Evolutionary conservation across 2,888 invertebrate genomes (phyloP), one percentile per base, ranked within the genome.

Genomic region (Salticus scenicus): DNA sequence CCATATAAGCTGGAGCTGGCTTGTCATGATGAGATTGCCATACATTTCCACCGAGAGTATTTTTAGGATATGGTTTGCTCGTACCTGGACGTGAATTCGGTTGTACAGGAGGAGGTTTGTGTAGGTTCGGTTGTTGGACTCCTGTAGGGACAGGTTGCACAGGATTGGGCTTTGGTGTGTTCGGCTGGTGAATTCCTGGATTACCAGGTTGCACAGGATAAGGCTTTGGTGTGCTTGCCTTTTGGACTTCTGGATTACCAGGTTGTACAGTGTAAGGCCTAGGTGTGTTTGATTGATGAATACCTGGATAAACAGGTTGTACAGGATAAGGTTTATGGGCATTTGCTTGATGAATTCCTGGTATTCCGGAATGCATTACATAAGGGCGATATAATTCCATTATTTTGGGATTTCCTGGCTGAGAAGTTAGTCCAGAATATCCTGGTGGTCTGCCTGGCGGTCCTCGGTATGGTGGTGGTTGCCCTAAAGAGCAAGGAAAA

Each of bases 1-100:
- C 77, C 83, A 83, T 83, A 27, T 83, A 83, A 12, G 83, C 77
- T 10, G 83, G 83, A 0, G 83, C 77, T 20, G 83, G 83, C 37
- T 12, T 67, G 0, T 73, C 77, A 12, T 76, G 77, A 27, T 83
- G 77, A 5, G 83, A 77, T 14, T 57, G 51, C 77, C 77, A 83
- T 12, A 83, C 72, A 24, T 72, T 76, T 17, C 77, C 66, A 17
- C 77, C 83, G 8, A 77, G 57, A 1, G 83, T 12, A n/a, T 76
- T 41, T 5, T 66, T 57, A 17, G 69, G 69, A 30, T 69, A 69
- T 5, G 33, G 28, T 17, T 33, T 37, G 66, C 33, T 47, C 20
- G 20, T n/a, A 24, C 57, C 57, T 57, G 57, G 57, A 10, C 20
- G 20, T 8, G 37, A 10, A 37, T 37, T 37, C 0, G 47, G 47